phyloP scores from a whole-genome alignment of 2,113 vertebrate species.

The Zosterops japonicus region DNA sequence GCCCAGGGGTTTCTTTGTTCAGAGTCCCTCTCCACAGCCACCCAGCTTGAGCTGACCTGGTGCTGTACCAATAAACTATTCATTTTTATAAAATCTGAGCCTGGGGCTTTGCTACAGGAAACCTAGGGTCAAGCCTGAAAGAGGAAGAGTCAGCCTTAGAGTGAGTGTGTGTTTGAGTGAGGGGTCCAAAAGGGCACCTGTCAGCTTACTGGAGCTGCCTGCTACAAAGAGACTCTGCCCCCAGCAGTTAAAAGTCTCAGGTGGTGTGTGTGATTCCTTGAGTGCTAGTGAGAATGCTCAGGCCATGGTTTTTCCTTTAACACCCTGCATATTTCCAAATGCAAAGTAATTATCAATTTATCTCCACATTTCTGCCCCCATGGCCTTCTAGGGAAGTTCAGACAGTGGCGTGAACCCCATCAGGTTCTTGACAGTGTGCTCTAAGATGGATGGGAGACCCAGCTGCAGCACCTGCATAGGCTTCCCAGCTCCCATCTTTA shows the following conservation, averaged over 20 bases:
- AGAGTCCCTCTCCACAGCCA: background rate
- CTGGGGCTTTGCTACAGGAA: background rate
- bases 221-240: background rate
- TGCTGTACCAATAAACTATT: background rate
- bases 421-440: rapidly evolving
- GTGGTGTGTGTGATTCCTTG: background rate
- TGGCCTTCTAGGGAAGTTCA: background rate
- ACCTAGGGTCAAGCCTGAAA: background rate
- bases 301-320: background rate
- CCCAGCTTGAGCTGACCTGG: background rate
- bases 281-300: background rate
- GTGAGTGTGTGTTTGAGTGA: background rate
- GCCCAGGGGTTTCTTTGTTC: background rate
- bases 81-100: background rate
- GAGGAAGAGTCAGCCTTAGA: background rate
- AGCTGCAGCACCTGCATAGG: background rate
- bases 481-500: background rate
- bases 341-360: background rate
- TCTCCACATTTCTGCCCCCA: background rate
- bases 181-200: background rate
- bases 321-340: background rate
- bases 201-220: background rate
- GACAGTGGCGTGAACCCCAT: background rate
- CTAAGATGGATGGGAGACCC: background rate
- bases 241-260: background rate